phyloP scores from a whole-genome alignment of 2,113 vertebrate species.

The Leucosticte australis region DNA sequence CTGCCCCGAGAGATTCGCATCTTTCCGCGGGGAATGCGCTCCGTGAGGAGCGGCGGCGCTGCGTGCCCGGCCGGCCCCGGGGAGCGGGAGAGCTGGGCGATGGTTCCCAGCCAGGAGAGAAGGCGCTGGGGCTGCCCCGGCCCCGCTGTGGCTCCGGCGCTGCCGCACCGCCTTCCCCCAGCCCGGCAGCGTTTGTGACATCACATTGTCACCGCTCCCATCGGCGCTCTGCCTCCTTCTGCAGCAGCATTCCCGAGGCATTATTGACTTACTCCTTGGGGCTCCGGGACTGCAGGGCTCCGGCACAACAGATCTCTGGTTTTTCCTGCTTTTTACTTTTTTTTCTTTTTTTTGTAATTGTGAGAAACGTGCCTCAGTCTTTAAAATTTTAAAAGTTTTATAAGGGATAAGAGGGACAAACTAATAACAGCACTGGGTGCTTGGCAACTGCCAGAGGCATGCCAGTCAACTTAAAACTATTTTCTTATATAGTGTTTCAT shows the following conservation, averaged over 20 bases:
- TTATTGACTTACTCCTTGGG: background rate
- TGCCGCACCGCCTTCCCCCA: too few relatives aligned
- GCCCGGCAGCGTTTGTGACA: background rate
- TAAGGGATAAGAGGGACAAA: background rate
- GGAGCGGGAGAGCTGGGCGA: background rate
- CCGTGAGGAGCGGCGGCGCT: too few relatives aligned
- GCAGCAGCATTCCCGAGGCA: too few relatives aligned
- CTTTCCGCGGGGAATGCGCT: too few relatives aligned
- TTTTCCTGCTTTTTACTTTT: too few relatives aligned
- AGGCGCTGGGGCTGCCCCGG: background rate
- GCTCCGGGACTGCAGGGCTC: background rate
- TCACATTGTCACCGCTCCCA: background rate
- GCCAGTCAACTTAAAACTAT: background rate
- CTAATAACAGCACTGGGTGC: background rate
- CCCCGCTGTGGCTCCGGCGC: too few relatives aligned
- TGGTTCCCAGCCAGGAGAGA: background rate
- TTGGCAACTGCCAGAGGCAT: background rate
- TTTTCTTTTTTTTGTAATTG: background rate
- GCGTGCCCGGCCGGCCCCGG: too few relatives aligned
- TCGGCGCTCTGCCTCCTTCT: background rate
- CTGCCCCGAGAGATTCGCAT: too few relatives aligned
- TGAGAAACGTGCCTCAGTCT: background rate
- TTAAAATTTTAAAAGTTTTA: too few relatives aligned
- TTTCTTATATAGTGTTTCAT: background rate
- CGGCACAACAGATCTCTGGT: background rate